These are phyloP conservation scores for Helogale parvula DNA, from an alignment of 2,113 vertebrate genomes.

Conservation along the genomic window DNA sequence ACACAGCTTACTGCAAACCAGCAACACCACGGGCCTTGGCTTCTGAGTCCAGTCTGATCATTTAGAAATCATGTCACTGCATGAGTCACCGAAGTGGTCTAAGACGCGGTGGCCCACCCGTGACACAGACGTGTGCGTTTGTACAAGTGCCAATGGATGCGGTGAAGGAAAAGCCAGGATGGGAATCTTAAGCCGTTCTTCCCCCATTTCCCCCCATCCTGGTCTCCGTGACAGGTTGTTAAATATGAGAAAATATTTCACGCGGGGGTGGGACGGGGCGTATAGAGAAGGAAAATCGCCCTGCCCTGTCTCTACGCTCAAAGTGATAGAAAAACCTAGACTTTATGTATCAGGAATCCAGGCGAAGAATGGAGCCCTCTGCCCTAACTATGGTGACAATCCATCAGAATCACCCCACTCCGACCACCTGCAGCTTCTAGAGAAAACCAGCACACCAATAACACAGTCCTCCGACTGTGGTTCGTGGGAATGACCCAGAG, in stretches of 20 bases:
- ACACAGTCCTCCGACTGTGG: background rate
- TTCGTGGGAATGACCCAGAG: accelerated
- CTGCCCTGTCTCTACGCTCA: background rate
- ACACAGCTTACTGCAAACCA: background rate
- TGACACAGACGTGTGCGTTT: accelerated
- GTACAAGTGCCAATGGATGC: background rate
- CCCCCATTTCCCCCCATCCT: background rate
- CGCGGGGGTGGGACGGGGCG: background rate
- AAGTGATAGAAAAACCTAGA: background rate
- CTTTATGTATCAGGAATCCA: background rate
- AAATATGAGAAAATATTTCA: background rate
- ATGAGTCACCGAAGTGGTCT: background rate
- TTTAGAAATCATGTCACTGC: background rate
- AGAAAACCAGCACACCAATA: background rate
- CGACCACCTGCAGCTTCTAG: background rate
- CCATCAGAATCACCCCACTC: no score
- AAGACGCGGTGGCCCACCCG: background rate
- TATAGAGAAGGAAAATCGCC: background rate
- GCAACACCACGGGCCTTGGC: accelerated
- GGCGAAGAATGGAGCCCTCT: background rate
- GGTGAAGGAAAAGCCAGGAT: background rate
- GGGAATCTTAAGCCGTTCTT: background rate
- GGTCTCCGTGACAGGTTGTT: background rate
- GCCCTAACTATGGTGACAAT: background rate
- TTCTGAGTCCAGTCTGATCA: background rate